Evolutionary conservation across 2,888 invertebrate species (phyloP).

Genomic region (Drosophila flavopinicola): DNA sequence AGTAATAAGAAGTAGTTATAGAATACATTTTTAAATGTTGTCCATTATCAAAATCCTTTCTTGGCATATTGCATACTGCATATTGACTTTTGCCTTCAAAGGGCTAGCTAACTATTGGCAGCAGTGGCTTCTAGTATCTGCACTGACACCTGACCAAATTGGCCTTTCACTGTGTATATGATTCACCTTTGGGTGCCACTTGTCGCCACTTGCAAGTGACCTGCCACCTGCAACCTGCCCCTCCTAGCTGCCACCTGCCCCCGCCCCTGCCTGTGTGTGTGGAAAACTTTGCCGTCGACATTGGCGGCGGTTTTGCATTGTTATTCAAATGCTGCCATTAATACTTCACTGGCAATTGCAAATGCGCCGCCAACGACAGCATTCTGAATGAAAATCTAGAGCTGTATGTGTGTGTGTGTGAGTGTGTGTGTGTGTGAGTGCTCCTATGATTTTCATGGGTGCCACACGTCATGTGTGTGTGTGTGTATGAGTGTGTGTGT

Average conservation of each 20-base stretch:
- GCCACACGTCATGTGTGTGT: constrained; percentile 23
- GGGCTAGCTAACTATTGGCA: not conserved
- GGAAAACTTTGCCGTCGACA: constrained; percentile 40
- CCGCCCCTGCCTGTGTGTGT: not conserved
- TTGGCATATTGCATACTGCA: not conserved
- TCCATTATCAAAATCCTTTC: too few species aligned
- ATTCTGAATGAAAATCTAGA: constrained; percentile 17
- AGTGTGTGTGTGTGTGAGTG: not conserved
- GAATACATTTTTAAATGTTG: too few species aligned
- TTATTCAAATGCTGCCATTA: constrained; percentile 78
- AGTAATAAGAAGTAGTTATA: too few species aligned
- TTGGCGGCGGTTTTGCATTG: constrained; percentile 50
- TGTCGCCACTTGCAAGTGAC: constrained; percentile 23
- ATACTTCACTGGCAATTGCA: constrained; percentile 76
- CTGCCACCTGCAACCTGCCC: not conserved
- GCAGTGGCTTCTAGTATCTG: constrained; percentile 4
- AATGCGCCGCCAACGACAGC: constrained; percentile 38
- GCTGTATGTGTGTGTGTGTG: not conserved
- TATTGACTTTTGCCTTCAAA: too few species aligned
- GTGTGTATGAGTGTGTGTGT: constrained; percentile 15
- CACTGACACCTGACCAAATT: constrained; percentile 50
- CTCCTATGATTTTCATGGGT: constrained; percentile 14
- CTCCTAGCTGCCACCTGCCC: not conserved
- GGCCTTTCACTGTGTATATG: constrained; percentile 24
- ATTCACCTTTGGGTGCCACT: constrained; percentile 32